Evolutionary conservation across 2,113 vertebrate genomes (phyloP).

Genomic region (Pongo pygmaeus): DNA sequence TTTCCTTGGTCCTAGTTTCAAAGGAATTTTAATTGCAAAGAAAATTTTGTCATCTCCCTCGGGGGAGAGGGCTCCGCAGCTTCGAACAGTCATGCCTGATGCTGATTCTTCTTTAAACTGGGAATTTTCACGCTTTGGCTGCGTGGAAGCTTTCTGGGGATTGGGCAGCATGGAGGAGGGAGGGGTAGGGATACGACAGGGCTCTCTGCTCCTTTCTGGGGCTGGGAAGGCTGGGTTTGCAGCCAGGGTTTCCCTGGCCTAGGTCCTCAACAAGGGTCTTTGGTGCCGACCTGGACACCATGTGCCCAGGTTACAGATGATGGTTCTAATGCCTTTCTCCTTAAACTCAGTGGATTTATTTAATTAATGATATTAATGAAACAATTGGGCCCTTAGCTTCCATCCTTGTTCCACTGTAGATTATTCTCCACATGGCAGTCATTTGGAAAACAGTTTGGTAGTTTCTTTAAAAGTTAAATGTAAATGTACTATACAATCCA

Average conservation of each 20-base stretch:
- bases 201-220: background rate
- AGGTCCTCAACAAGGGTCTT: background rate
- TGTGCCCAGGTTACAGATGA: background rate
- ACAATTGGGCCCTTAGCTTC: background rate
- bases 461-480: constrained; percentile 52
- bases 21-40: constrained; percentile 90
- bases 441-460: constrained; percentile 29
- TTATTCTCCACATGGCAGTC: background rate
- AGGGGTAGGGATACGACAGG: background rate
- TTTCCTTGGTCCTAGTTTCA: constrained; percentile 85
- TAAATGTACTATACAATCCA: background rate
- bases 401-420: background rate
- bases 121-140: constrained; percentile 83
- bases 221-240: background rate
- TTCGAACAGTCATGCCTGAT: constrained; percentile 78
- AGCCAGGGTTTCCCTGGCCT: background rate
- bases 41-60: constrained; percentile 84
- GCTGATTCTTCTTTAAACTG: constrained; percentile 81
- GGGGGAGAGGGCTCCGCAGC: constrained; percentile 79
- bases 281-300: background rate
- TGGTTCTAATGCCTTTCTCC: background rate
- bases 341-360: background rate
- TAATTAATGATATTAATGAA: constrained; percentile 11
- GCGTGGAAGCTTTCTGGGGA: constrained; percentile 64
- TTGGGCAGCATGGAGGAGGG: background rate